Evolutionary conservation across 2,113 vertebrate species (phyloP).

Genomic region (Saccopteryx bilineata): DNA sequence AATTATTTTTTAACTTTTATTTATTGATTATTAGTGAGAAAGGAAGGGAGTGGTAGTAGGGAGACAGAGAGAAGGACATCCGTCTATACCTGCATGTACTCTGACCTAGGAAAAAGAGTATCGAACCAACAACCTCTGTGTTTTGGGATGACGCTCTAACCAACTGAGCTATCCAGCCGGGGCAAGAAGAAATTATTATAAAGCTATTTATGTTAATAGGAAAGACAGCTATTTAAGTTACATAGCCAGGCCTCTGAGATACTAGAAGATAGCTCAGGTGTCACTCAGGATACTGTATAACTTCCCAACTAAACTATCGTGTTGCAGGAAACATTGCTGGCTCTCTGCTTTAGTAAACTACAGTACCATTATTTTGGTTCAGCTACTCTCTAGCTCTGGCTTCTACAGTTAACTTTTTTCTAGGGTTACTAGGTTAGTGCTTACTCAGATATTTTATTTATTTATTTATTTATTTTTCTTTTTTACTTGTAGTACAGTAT

Average conservation of each 20-base stretch:
- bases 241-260: not conserved
- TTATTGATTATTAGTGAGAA: too few species aligned
- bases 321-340: not conserved
- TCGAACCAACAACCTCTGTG: too few species aligned
- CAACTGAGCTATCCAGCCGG: too few species aligned
- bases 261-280: not conserved
- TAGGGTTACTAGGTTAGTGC: not conserved
- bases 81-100: too few species aligned
- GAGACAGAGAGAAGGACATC: too few species aligned
- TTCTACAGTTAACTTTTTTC: constrained; percentile 16
- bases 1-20: not conserved
- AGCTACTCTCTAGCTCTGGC: not conserved
- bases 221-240: not conserved
- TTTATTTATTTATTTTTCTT: not conserved
- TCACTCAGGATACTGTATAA: not conserved
- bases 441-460: not conserved
- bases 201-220: not conserved
- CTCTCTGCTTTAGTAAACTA: not conserved
- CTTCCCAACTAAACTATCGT: not conserved
- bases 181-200: not conserved
- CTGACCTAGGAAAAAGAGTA: too few species aligned
- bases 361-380: not conserved
- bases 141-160: too few species aligned
- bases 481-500: not conserved
- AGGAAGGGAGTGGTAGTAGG: too few species aligned